Evolutionary conservation across 2,113 vertebrate genomes (phyloP), one percentile per base, ranked within the genome.

Genomic region (Hyperoodon ampullatus): DNA sequence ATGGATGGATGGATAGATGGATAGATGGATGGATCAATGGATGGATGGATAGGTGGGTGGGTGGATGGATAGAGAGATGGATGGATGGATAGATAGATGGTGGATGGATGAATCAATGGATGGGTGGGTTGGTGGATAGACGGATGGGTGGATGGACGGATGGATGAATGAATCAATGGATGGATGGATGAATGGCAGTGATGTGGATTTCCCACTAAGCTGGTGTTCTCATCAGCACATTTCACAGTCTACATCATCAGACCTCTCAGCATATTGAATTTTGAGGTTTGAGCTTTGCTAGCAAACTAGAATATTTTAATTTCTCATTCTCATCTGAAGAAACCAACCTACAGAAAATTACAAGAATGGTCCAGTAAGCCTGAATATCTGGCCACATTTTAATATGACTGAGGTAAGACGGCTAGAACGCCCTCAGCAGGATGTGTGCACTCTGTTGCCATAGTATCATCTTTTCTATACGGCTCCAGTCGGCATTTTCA

Each of bases 281-380:
- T 77, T 78, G 11, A 77, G 2, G 47, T 77, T 94, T 92, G 9
- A 8, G 47, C 39, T 72, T 95, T 61, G 11, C 42, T 71, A 39
- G 30, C 10, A 90, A 35, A 68, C 75, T 85, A 70, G 18, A 44
- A 33, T 9, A 18, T 85, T 85, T 92, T 93, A 70, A 88, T 91
- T 47, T 63, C 33, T 53, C 50, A 7, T 78, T 88, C 28, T 91
- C 58, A 13, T 71, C 66, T 39, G n/a, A 58, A 28, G 21, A 88
- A 2, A 91, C 26, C 26, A 84, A 26, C 23, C 70, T 63, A 30
- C 74, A 47, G 35, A 80, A 83, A 86, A n/a, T 14, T 33, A 3
- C 16, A 83, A 13, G 10, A 39, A 9, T 42, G 16, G 21, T 28
- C 1, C 15, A 21, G 66, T 47, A 50, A 80, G 11, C 10, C 55